phyloP scores from a whole-genome alignment of 2,113 vertebrate species.

The Callocephalon fimbriatum region DNA sequence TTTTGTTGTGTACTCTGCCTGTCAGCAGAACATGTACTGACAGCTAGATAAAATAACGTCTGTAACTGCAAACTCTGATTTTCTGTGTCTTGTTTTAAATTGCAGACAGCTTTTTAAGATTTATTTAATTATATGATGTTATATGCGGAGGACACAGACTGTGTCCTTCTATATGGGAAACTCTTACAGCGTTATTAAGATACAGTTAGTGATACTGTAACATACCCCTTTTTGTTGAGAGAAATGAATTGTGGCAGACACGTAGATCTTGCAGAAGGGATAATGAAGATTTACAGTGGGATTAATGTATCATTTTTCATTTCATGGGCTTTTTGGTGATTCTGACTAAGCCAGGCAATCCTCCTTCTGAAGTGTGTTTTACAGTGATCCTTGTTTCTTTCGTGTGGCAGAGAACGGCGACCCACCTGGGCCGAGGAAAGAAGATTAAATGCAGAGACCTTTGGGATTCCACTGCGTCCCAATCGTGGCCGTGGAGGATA shows the following conservation, averaged over 20 bases:
- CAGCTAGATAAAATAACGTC: neutral
- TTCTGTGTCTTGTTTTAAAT: neutral
- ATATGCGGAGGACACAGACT: neutral
- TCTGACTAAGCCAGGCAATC: neutral
- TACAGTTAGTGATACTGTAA: neutral
- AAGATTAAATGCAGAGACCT: slow-evolving; percentile 94
- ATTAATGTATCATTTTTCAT: neutral
- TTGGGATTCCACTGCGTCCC: slow-evolving; percentile 92
- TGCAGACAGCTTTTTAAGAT: neutral
- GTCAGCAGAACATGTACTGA: neutral
- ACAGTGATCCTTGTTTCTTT: neutral
- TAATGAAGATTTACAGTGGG: neutral
- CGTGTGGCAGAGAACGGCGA: slow-evolving; percentile 87
- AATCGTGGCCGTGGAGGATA: slow-evolving; percentile 89
- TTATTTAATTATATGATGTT: neutral
- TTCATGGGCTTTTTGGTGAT: neutral
- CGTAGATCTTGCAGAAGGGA: neutral
- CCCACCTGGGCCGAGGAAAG: slow-evolving; percentile 97
- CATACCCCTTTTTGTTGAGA: neutral
- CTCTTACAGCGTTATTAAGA: neutral
- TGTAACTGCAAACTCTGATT: neutral
- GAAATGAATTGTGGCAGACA: neutral
- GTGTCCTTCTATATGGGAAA: neutral
- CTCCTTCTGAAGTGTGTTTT: neutral
- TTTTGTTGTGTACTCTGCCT: neutral